Evolutionary conservation across 1,140 invertebrate species (phyloP), one percentile per base, ranked within the genome.

Genomic region (Nebria ingens): DNA sequence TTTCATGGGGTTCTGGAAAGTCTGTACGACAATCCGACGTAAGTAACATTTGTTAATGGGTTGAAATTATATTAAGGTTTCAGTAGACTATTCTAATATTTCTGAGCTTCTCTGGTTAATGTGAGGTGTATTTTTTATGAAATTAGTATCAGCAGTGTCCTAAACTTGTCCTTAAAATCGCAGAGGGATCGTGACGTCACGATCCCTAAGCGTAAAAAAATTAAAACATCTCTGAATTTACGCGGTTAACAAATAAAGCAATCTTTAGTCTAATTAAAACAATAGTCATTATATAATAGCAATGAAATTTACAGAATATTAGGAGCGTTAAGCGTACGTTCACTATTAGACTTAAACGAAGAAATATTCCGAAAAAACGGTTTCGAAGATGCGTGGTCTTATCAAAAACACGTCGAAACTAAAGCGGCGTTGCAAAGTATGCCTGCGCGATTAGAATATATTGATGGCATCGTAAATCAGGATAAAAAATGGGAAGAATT

Each of bases 371-470:
- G 87, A 61, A 87, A 92, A 65, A 92, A 88, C 69, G 87, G 91
- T 57, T 98, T 98, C 71, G 86, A 88, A 62, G 94, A 98, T 77
- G 85, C 93, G 11, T 98, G 93, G 81, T 78, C 87, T 50, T 77
- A 76, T 59, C 85, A 85, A 70, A 85, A 83, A 63, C 75, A 76
- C 52, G 67, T 69, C 59, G 82, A 84, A 72, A 83, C 80, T 61
- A 69, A 71, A 50, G 66, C 73, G 38, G 78, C 80, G 15, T 70
- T 83, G 29, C 62, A 64, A 23, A 64, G 75, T 51, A 72, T 84
- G 15, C 69, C 72, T 49, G 60, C 68, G 19, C 68, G 82, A 40
- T 68, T 84, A 51, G 63, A 73, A 40, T 74, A 79, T 62, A 72
- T 84, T 59, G 80, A 83, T 72, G 68, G 70, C 15, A 67, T 83